These are phyloP conservation scores for Chrysaora quinquecirrha DNA, from an alignment of 30 jellyfish, hydroid and myxozoan genomes.

Conservation along the genomic window DNA sequence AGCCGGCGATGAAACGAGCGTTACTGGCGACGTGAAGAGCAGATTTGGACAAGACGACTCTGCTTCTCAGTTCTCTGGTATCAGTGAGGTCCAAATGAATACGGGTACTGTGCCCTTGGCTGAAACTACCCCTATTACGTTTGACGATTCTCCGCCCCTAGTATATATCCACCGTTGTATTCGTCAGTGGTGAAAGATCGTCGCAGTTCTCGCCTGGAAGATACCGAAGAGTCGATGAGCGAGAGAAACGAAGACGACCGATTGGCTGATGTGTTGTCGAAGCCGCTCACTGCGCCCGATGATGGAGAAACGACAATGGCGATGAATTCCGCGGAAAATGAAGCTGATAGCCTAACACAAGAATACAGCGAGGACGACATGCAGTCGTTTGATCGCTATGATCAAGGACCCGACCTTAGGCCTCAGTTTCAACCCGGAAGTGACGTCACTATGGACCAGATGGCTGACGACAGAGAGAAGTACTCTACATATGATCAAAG, in stretches of 20 bases:
- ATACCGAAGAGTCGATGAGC: neutral
- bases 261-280: neutral
- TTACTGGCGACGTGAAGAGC: neutral
- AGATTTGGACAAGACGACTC: neutral
- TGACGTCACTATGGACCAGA: no score
- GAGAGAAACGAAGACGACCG: neutral
- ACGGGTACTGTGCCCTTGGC: neutral
- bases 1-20: no score
- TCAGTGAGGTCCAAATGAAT: neutral
- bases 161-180: neutral
- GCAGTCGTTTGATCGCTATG: neutral
- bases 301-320: neutral
- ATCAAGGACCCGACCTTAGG: neutral
- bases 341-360: neutral
- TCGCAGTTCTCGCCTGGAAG: neutral
- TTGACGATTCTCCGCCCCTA: neutral
- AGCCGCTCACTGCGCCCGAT: neutral
- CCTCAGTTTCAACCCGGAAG: no score
- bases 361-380: neutral
- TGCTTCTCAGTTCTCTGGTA: neutral
- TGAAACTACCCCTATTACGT: slow-evolving; percentile 1
- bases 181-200: neutral
- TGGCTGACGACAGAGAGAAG: no score
- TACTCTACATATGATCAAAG: no score
- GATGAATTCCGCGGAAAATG: neutral